A percentile compares a stretch with the other conserved stretches of the same genome.
phyloP scores from a whole-genome alignment of 2,888 invertebrate genomes.

The Cordilura impudica region DNA sequence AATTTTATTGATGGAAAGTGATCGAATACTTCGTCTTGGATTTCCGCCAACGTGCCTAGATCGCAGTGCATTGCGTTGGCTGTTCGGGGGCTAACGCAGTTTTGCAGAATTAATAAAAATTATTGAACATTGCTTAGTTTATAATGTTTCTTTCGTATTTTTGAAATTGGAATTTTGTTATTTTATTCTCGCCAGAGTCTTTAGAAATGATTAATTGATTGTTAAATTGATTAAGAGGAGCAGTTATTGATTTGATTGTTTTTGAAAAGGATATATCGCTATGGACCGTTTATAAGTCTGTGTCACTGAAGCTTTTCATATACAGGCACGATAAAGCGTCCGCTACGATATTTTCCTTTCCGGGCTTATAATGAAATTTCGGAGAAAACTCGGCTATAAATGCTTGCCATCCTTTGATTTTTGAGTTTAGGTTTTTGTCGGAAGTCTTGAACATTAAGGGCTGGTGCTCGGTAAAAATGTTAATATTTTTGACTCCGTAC shows the following conservation, averaged over 20 bases:
- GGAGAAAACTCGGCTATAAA: conserved; percentile 16
- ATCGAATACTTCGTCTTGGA: too few relatives aligned
- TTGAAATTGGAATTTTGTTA: not conserved
- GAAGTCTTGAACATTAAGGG: conserved; percentile 24
- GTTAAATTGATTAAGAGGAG: conserved; percentile 6
- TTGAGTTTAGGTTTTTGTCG: conserved; percentile 25
- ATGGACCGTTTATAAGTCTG: not conserved
- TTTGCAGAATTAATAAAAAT: too few relatives aligned
- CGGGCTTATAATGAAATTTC: too few relatives aligned
- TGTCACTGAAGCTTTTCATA: too few relatives aligned
- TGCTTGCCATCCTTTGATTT: conserved; percentile 27
- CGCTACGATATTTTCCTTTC: too few relatives aligned
- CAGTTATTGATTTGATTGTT: not conserved
- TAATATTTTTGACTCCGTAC: conserved; percentile 27
- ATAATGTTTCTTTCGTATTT: not conserved
- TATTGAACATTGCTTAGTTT: too few relatives aligned
- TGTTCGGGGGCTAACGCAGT: too few relatives aligned
- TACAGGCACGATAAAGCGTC: too few relatives aligned
- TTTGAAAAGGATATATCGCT: not conserved
- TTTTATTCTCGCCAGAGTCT: not conserved
- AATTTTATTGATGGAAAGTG: too few relatives aligned
- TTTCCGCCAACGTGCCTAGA: too few relatives aligned
- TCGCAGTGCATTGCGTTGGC: too few relatives aligned
- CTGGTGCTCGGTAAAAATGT: conserved; percentile 30
- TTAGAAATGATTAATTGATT: conserved; percentile 7